Evolutionary conservation across 2,888 invertebrate species (phyloP), one percentile per base, ranked within the genome.

Genomic region (Mystacides longicornis): DNA sequence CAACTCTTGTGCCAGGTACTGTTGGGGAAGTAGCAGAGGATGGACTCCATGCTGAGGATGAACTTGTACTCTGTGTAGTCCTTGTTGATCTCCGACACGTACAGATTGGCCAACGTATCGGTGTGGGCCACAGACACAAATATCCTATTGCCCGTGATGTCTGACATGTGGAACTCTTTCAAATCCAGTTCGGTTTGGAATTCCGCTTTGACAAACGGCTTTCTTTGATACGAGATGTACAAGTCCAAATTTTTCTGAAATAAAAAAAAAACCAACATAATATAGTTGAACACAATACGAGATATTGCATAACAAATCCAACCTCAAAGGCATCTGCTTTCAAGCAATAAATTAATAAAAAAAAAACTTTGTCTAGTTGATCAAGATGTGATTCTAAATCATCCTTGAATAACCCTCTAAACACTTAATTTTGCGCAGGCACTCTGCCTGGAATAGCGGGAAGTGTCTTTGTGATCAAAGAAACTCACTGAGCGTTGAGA

Each of bases 11-110:
- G 85, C 86, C 87, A 90, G 42, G 88, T 87, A 9, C 80, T 81
- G 65, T 88, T 86, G 0, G 91, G 91, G 68, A 91, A 89, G 69
- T 87, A 92, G 64, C 88, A 89, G 63, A 94, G 77, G 51, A 94
- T 82, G 64, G 86, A 82, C 64, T 87, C 85, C 61, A 94, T 72
- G 3, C 93, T 93, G 58, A 89, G 71, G 0, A 86, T 82, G 67
- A 93, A 94, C 65, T 81, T 80, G 64, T 86, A 80, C 60, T 82
- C 81, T 2, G 78, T 77, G 57, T 79, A 81, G 55, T 84, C 79
- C 62, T 80, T 77, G 67, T 80, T 78, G 59, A 78, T 74, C 67
- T 87, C 88, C 0, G 92, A 91, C 51, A 92, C 85, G 66, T 93
- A 94, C 54, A 95, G 77, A 69, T 93, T 83, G 2, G 89, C 83